phyloP scores from a whole-genome alignment of 2,888 invertebrate genomes.

The Miltochrista miniata region DNA sequence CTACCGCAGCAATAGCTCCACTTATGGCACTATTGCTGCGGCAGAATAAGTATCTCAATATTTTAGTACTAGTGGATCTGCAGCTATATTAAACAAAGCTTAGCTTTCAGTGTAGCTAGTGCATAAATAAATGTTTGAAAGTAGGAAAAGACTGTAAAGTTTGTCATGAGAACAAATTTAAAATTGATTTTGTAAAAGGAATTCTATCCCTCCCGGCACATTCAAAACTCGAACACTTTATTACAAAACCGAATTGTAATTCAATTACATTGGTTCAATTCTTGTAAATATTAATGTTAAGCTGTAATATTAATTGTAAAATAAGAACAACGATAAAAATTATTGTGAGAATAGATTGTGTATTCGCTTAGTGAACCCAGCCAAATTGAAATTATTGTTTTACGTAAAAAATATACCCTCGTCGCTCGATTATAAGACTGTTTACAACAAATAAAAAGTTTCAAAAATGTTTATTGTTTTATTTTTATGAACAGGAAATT shows the following conservation, averaged over 20 bases:
- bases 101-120: no score
- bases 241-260: slow-evolving; percentile 56
- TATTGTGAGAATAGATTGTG: slow-evolving; percentile 58
- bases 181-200: no score
- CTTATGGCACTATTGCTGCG: no score
- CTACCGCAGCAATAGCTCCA: no score
- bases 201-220: neutral
- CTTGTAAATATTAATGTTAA: slow-evolving; percentile 69
- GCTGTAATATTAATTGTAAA: slow-evolving; percentile 53
- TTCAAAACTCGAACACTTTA: slow-evolving; percentile 35
- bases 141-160: no score
- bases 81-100: no score
- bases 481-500: neutral
- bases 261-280: slow-evolving; percentile 70
- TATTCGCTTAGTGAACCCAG: slow-evolving; percentile 74
- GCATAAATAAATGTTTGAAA: no score
- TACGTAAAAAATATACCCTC: slow-evolving; percentile 65
- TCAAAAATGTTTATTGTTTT: slow-evolving; percentile 25
- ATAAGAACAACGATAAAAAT: slow-evolving; percentile 63
- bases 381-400: slow-evolving; percentile 76
- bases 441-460: slow-evolving; percentile 76
- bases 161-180: no score
- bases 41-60: no score
- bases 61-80: no score
- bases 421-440: slow-evolving; percentile 81